phyloP scores from a whole-genome alignment of 2,888 invertebrate species.

The Lepas anatifera region DNA sequence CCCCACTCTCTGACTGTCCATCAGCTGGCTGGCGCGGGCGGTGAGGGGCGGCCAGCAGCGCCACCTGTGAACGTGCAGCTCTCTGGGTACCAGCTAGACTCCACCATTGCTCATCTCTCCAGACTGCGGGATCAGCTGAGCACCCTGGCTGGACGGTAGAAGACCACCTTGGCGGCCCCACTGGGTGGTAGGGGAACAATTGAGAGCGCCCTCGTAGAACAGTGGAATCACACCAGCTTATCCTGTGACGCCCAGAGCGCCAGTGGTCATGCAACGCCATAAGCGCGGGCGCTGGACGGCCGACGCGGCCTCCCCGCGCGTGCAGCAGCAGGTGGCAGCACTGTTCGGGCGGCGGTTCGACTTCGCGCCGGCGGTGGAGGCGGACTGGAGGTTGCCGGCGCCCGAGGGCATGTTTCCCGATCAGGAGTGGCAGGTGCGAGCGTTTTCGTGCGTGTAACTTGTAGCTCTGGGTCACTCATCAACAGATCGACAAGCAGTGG shows the following conservation, averaged over 20 bases:
- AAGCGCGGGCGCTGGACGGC: neutral
- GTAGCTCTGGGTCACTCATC: neutral
- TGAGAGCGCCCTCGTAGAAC: no score
- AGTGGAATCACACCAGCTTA: no score
- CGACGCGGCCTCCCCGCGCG: neutral
- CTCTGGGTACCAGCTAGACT: neutral
- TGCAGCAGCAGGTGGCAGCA: neutral
- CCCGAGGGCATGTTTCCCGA: conserved; percentile 17
- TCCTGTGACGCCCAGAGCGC: no score
- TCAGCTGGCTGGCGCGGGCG: neutral
- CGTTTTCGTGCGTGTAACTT: neutral
- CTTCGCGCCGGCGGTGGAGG: conserved; percentile 23
- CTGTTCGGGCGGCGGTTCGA: neutral
- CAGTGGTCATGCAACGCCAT: neutral
- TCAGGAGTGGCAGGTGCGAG: conserved; percentile 19
- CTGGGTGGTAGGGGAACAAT: no score
- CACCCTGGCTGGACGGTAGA: neutral
- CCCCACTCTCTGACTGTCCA: no score
- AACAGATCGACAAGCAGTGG: no score
- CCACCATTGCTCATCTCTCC: neutral
- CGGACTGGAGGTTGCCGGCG: conserved; percentile 21
- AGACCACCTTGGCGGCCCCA: no score
- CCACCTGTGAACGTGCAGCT: neutral
- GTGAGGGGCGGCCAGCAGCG: neutral
- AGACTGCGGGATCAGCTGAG: neutral